phyloP scores from a whole-genome alignment of 2,113 vertebrate genomes.

The Solea senegalensis region DNA sequence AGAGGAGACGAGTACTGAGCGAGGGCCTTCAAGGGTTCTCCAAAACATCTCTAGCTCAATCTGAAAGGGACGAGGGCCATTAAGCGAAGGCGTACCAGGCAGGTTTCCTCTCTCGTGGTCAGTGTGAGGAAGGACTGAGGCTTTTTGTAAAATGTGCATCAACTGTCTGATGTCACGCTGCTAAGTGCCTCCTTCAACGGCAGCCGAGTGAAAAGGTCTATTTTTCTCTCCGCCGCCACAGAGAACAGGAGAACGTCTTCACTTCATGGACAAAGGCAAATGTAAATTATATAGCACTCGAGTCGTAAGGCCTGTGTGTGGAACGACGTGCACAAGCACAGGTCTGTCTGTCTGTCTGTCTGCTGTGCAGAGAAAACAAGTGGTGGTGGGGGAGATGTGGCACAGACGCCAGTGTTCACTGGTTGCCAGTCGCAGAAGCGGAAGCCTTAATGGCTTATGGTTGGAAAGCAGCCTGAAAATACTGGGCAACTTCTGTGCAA shows the following conservation, averaged over 20 bases:
- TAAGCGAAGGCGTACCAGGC: conserved; percentile 54
- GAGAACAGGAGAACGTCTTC: conserved; percentile 31
- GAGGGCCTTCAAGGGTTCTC: conserved; percentile 68
- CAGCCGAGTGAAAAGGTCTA: conserved; percentile 17
- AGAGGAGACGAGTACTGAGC: conserved; percentile 52
- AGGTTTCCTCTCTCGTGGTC: conserved; percentile 43
- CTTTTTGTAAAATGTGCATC: conserved; percentile 42
- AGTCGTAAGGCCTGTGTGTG: neutral
- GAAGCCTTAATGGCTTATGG: conserved; percentile 13
- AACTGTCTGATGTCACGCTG: conserved; percentile 52
- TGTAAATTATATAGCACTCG: conserved; percentile 37
- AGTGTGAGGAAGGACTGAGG: conserved; percentile 50
- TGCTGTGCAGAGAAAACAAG: conserved; percentile 13
- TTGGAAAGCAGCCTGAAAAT: conserved; percentile 5
- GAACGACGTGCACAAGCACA: conserved; percentile 5
- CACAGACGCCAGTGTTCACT: conserved; percentile 10
- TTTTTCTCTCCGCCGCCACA: conserved; percentile 30
- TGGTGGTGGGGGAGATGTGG: conserved; percentile 5
- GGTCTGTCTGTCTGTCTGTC: neutral
- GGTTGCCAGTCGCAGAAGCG: conserved; percentile 5
- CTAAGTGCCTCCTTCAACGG: conserved; percentile 61
- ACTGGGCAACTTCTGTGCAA: conserved; percentile 18
- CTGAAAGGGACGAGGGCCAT: conserved; percentile 61
- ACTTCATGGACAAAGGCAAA: conserved; percentile 38
- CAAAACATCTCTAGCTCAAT: conserved; percentile 45